Percentiles rank a stretch among this genome's conserved stretches.
Evolutionary conservation across 1,140 invertebrate species (phyloP).

Genomic region (Uloborus diversus): DNA sequence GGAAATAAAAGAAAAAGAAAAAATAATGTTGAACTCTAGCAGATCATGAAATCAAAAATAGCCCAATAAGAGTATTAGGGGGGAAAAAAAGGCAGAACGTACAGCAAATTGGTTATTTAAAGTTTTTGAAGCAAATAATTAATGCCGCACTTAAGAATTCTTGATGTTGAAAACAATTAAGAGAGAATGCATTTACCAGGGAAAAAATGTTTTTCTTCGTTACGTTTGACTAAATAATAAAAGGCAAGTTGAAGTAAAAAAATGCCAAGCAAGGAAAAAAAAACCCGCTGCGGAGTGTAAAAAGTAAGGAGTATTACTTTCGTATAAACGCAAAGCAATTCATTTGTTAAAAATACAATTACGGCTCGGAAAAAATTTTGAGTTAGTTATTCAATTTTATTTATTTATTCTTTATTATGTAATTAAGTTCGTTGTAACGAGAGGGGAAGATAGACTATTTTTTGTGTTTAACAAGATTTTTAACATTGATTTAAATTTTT

Average conservation of each 20-base stretch:
- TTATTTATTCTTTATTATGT: too few species aligned
- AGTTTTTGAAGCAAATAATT: slow-evolving; percentile 38
- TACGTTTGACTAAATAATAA: slow-evolving; percentile 12
- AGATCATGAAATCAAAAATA: too few species aligned
- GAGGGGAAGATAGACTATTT: too few species aligned
- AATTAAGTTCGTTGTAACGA: too few species aligned
- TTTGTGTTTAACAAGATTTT: too few species aligned
- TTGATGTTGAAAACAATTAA: slow-evolving; percentile 56
- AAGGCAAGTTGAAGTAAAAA: slow-evolving; percentile 35
- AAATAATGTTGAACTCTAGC: too few species aligned
- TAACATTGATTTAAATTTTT: too few species aligned
- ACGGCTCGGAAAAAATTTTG: not conserved
- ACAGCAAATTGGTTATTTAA: slow-evolving; percentile 44
- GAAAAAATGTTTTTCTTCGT: slow-evolving; percentile 1
- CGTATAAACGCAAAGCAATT: not conserved
- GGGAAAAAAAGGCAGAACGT: not conserved
- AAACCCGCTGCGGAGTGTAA: not conserved
- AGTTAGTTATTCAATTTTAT: too few species aligned
- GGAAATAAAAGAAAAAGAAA: too few species aligned
- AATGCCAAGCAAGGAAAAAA: not conserved
- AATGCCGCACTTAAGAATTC: slow-evolving; percentile 45
- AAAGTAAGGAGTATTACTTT: not conserved
- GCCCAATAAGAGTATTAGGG: too few species aligned
- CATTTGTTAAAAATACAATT: too few species aligned
- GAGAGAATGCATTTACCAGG: not conserved